Conservation (phyloP, 2,113 vertebrate species). For the Struthidea cinerea region DNA sequence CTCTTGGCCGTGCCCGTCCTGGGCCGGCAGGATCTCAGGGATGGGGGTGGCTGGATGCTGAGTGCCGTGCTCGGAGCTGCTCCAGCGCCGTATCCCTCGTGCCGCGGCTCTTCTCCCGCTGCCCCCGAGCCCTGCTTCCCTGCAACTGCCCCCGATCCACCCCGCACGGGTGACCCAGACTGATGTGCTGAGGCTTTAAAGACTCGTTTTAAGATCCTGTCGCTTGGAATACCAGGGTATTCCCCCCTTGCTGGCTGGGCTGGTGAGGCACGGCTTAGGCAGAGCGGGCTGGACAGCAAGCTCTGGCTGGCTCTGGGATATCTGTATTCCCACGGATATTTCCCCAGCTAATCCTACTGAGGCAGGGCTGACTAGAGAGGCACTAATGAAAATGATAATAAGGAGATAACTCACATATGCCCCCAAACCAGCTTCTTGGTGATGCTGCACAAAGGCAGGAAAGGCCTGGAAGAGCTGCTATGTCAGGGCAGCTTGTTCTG, state of each 20-base stretch:
- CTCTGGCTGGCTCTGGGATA: neutral
- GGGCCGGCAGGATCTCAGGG: neutral
- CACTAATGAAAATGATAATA: neutral
- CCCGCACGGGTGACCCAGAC: accelerated
- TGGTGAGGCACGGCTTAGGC: neutral
- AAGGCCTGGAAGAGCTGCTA: neutral
- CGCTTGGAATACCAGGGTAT: neutral
- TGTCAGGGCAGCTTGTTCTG: neutral
- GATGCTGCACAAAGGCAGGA: neutral
- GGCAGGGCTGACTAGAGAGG: neutral
- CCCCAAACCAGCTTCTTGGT: neutral
- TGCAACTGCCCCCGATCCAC: neutral
- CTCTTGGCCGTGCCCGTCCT: neutral
- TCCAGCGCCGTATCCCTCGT: accelerated
- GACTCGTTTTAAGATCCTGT: accelerated
- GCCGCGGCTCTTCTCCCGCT: accelerated
- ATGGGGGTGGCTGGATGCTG: neutral
- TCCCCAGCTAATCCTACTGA: neutral
- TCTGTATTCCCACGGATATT: accelerated
- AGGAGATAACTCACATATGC: neutral
- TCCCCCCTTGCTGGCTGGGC: neutral
- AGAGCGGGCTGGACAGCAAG: accelerated
- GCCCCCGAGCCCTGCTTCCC: accelerated
- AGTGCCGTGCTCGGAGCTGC: accelerated
- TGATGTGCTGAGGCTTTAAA: neutral